Evolutionary conservation across 2,888 invertebrate genomes (phyloP), one percentile per base, ranked within the genome.

Genomic region (Fragum sueziense): DNA sequence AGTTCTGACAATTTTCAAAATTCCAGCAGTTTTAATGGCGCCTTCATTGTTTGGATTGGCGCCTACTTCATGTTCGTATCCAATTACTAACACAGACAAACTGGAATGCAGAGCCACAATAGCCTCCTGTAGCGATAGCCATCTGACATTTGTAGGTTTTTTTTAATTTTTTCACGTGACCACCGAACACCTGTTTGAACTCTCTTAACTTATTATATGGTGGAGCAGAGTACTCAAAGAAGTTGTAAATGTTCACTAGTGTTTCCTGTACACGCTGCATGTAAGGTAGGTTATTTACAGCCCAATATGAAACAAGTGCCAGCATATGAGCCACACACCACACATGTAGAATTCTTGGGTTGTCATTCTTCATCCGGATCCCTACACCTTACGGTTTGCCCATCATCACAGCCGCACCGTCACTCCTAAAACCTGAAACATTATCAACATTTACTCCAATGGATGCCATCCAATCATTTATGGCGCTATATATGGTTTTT

Each of bases 101-200:
- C 62, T 52, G 17, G 61, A 29, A 61, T 74, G 59, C 7, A 70
- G 31, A 20, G 76, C 57, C 11, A 31, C 31, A 61, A 76, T 37
- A 34, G 80, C 70, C 57, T 80, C 74, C 31, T 62, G 57, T 29
- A 80, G 41, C 11, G 80, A 76, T n/a, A 80, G 31, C 80, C 74
- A 80, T 20, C 73, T 69, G 1, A 76, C 75, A n/a, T 75, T 57
- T 17, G 72, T 75, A n/a, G 75, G 69, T 47, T 79, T 72, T 70
- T 54, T 79, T 73, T 6, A 70, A 76, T 27, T 57, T 76, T 70
- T 74, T 80, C 3, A 80, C 73, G 22, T 80, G 62, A 17, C 29
- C 74, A 25, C 69, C 68, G 70, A 80, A 41, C 11, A 76, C 7
- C 34, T 3, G 62, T 51, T 68, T 69, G 22, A 80, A 29, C 52